Evolutionary conservation across 2,888 invertebrate species (phyloP).

Genomic region (Chloroclysta siterata): DNA sequence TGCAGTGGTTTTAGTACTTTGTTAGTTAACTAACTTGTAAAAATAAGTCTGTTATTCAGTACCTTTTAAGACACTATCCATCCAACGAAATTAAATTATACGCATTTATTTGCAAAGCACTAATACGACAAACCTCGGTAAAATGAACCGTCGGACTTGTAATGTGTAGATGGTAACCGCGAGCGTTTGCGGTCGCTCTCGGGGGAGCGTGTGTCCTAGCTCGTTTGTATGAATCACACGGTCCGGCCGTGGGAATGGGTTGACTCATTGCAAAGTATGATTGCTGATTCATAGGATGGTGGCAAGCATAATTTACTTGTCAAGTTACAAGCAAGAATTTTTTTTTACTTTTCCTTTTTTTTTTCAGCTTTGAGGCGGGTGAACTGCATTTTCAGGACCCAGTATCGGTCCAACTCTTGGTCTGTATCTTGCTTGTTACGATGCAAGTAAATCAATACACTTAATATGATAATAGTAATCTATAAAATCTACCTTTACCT

Average conservation of each 20-base stretch:
- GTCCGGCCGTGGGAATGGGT: constrained; percentile 6
- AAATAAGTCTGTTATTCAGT: no score
- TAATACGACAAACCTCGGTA: constrained; percentile 31
- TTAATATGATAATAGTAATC: no score
- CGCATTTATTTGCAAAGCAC: constrained; percentile 23
- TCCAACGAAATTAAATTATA: constrained; percentile 16
- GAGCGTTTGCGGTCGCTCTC: constrained; percentile 33
- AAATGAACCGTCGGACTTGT: constrained; percentile 36
- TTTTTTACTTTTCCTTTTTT: no score
- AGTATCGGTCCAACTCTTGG: no score
- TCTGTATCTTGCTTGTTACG: no score
- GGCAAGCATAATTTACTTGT: not conserved
- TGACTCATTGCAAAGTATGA: constrained; percentile 27
- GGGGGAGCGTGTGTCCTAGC: constrained; percentile 9
- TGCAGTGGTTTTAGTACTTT: not conserved
- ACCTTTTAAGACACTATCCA: no score
- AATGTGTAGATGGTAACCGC: constrained; percentile 30
- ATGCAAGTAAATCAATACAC: no score
- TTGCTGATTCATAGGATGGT: constrained; percentile 12
- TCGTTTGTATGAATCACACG: constrained; percentile 19
- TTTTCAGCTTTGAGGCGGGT: no score
- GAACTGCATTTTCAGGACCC: no score
- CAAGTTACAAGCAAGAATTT: no score
- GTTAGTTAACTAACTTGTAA: not conserved
- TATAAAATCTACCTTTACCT: not conserved